A percentile compares a stretch with the other conserved stretches of the same genome.
Conservation (phyloP, 2,113 vertebrate genomes). For the Apodemus sylvaticus region DNA sequence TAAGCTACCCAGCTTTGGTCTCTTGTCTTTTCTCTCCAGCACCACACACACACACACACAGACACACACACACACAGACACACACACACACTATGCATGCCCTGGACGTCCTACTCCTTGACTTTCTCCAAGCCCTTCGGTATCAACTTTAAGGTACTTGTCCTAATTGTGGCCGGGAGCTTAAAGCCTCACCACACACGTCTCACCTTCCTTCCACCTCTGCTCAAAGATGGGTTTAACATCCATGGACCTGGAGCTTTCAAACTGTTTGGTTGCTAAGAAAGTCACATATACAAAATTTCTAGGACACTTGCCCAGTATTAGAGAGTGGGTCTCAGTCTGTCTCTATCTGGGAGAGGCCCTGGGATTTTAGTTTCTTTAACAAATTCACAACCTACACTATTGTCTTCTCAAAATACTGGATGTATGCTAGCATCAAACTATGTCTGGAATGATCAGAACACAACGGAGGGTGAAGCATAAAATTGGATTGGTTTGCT, state of each 20-base stretch:
- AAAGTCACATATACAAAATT: neutral
- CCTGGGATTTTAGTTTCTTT: neutral
- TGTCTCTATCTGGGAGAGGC: neutral
- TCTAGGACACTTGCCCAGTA: neutral
- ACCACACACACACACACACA: neutral
- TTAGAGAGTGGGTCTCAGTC: neutral
- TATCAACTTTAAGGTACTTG: neutral
- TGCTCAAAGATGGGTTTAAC: neutral
- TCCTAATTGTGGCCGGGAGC: neutral
- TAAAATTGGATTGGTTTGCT: neutral
- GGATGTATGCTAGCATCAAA: neutral
- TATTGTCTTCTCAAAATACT: conserved; percentile 3
- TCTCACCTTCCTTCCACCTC: neutral
- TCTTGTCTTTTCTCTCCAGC: neutral
- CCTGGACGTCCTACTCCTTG: accelerated
- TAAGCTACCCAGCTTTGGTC: neutral
- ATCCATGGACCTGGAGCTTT: neutral
- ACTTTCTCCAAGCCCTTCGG: neutral
- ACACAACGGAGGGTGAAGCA: neutral
- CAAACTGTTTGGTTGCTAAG: neutral
- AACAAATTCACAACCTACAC: neutral
- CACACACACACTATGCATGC: too few species aligned
- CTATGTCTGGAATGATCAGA: neutral
- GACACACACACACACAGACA: neutral
- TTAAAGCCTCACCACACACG: neutral